phyloP scores from a whole-genome alignment of 2,113 vertebrate genomes.

The Thunnus thynnus region DNA sequence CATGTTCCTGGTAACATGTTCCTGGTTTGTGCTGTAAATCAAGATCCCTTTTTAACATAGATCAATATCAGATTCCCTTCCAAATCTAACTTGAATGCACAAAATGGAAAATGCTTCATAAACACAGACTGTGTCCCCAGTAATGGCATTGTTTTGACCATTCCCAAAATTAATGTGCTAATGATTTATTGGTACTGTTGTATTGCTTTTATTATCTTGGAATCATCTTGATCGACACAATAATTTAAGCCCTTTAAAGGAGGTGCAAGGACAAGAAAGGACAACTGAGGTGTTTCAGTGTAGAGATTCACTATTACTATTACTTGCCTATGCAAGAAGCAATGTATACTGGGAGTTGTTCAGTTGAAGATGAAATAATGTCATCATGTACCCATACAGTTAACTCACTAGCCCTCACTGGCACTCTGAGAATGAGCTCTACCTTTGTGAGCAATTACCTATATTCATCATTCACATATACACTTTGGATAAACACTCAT shows the following conservation, averaged over 20 bases:
- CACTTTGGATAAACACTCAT: slow-evolving; percentile 42
- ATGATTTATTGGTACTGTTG: background rate
- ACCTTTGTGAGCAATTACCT: slow-evolving; percentile 25
- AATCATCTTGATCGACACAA: no score
- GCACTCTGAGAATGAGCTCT: slow-evolving; percentile 12
- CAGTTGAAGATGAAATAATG: slow-evolving; percentile 11
- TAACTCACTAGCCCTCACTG: slow-evolving; percentile 12
- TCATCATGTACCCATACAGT: background rate
- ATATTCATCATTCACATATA: slow-evolving; percentile 49
- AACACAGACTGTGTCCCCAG: background rate
- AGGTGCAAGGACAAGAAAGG: background rate
- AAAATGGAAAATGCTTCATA: background rate
- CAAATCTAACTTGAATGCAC: background rate
- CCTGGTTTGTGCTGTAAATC: no score
- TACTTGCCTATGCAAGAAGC: background rate
- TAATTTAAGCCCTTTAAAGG: no score
- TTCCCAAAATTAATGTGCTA: background rate
- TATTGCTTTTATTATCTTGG: background rate
- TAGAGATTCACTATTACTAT: no score
- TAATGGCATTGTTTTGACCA: no score
- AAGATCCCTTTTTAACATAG: no score
- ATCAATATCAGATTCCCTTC: no score
- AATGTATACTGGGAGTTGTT: background rate
- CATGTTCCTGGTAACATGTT: no score
- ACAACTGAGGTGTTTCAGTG: background rate